Base-by-base conservation (phyloP, 2,888 invertebrate genomes). In the Phengaris arion region DNA sequence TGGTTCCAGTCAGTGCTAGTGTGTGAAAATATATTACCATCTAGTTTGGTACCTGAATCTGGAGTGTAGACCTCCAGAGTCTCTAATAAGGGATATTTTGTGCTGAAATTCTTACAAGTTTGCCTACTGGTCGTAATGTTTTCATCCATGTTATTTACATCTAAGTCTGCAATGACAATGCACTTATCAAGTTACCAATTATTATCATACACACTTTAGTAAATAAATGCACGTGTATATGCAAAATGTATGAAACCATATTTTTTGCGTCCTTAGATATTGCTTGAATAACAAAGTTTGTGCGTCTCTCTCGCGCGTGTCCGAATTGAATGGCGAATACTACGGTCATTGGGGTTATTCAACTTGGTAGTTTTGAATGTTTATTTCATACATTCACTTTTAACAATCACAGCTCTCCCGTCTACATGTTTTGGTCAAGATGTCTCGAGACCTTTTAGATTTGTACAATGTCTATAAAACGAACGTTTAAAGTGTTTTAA, bases 301-400 rank as follows among this genome's bases (percentile, higher is more conserved):
- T 85, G 82, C 86, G 85, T 88, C 87, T 84, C 87, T 82, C 85
- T 86, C 83, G 52, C 75, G 78, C 77, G 76, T 75, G 74, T 79
- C 82, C 81, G 76, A 82, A 79, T 79, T 74, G 83, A 89, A 81
- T 79, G 84, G 82, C 78, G 78, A 80, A 76, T 76, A 77, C 68
- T 83, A 82, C 84, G 83, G 79, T 79, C 78, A 79, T 81, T 84
- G 82, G 87, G 91, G 90, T 91, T 87, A 83, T 88, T 90, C 86
- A 90, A 89, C 92, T 87, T 85, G 85, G 84, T 83, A 82, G 85
- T 86, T 81, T 82, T 81, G 79, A 82, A 82, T 52, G 69, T 72
- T 72, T 72, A 72, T 72, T 78, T 76, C 69, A 69, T 78, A 76
- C 69, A 69, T 48, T 68, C 57, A 22, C 75, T 69, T 69, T 68